Conservation (phyloP, 2,113 vertebrate genomes). For the Ardeotis arabs region DNA sequence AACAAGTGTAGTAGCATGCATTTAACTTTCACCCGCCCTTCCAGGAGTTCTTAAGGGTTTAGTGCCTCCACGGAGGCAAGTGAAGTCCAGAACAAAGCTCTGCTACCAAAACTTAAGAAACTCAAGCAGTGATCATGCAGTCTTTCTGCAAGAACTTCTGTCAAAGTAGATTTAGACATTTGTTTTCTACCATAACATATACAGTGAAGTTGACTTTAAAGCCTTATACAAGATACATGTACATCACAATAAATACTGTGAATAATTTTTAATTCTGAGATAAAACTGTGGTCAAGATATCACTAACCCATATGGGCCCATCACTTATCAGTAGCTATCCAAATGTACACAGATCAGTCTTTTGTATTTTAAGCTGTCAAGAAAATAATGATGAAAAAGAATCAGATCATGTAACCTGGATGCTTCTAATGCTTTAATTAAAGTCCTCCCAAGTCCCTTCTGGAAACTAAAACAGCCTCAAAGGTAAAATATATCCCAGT, state of each 20-base stretch:
- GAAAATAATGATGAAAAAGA: neutral
- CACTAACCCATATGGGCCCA: neutral
- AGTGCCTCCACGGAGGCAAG: neutral
- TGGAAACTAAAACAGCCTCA: neutral
- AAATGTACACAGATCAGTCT: neutral
- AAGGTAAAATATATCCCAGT: neutral
- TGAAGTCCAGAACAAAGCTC: neutral
- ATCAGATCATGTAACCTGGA: neutral
- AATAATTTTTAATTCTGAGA: neutral
- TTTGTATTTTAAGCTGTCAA: neutral
- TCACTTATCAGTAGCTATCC: neutral
- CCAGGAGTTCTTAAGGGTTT: neutral
- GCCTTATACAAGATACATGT: neutral
- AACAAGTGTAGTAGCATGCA: neutral
- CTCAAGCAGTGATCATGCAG: neutral
- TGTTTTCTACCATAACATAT: neutral
- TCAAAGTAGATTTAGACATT: neutral
- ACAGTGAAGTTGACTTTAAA: neutral
- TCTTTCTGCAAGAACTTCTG: neutral
- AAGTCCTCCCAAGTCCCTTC: neutral
- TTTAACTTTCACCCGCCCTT: neutral
- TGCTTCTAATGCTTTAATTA: neutral
- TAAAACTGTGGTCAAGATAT: neutral
- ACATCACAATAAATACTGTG: neutral
- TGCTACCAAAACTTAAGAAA: neutral